Evolutionary conservation across 2,888 invertebrate species (phyloP), one percentile per base, ranked within the genome.

Genomic region (Nudaria mundana): DNA sequence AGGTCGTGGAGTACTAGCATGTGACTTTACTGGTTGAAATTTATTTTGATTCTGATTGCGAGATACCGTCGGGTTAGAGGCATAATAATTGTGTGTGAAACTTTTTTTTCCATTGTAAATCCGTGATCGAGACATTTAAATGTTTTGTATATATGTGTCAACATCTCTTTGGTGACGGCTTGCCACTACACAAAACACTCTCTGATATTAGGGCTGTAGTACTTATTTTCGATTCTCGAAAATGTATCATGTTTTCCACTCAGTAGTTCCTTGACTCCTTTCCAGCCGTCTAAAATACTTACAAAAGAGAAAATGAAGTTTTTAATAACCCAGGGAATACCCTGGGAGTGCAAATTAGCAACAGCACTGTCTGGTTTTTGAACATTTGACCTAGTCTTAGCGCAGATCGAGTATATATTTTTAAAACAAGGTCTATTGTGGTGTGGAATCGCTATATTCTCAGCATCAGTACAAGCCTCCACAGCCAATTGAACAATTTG

Each of bases 251-350:
- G 91, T 31, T 91, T 91, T 59, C 91, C 92, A 52, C 91, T 91
- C 0, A 91, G 82, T 34, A 92, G 79, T 34, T 91, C 93, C 64
- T 93, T 93, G 1, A 93, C 90, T 40, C 93, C 93, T 63, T 93
- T 92, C 94, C 94, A 94, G 20, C 93, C 93, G 58, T 93, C 93
- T 37, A 93, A 90, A 48, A 93, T 90, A 51, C 94, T 89, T 2
- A 93, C 93, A 66, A 93, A 94, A 0, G 93, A 93, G 63, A 94
- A 94, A 65, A 94, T 94, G 60, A 93, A 94, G 63, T 94, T 94
- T 66, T 94, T 94, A 1, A 93, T 93, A 1, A 93, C 93, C 94
- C 94, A 94, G 0, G 93, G 93, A 48, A 93, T 91, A 0, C 94
- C 93, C 69, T 93, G 93, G 0, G 94, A 94, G 63, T 94, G 93